phyloP scores from a whole-genome alignment of 2,888 invertebrate species.

The Bellardia bayeri region DNA sequence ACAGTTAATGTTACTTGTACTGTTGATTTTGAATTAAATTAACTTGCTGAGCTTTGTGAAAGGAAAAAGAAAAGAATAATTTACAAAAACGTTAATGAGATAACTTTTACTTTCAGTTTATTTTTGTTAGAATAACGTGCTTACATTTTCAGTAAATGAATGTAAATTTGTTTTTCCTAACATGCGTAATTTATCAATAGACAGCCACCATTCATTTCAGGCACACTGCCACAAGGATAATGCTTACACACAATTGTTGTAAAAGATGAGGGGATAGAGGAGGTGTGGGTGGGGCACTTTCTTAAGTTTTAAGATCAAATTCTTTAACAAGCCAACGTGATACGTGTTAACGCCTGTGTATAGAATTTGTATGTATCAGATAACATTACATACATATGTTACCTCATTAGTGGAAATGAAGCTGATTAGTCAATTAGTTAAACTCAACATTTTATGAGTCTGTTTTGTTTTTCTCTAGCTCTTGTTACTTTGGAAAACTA shows the following conservation, averaged over 20 bases:
- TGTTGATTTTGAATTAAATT: constrained; percentile 53
- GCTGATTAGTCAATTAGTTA: constrained; percentile 72
- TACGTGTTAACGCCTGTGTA: constrained; percentile 55
- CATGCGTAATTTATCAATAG: constrained; percentile 61
- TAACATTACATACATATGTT: constrained; percentile 62
- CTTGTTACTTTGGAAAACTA: constrained; percentile 16
- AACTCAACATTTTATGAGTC: constrained; percentile 42
- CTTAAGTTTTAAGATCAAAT: constrained; percentile 55
- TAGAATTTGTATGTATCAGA: constrained; percentile 15
- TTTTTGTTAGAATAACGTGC: constrained; percentile 31
- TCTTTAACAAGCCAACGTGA: constrained; percentile 62
- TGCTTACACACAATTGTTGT: constrained; percentile 2
- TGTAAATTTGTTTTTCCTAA: constrained; percentile 43
- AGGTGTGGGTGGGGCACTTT: not conserved
- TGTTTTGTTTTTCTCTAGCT: not conserved
- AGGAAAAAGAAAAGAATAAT: constrained; percentile 11
- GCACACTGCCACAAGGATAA: constrained; percentile 27
- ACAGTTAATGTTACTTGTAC: not conserved
- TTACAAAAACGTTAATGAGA: constrained; percentile 54
- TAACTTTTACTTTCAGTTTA: constrained; percentile 47
- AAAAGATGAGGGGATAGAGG: not conserved
- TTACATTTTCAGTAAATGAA: constrained; percentile 32
- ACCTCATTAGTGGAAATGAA: constrained; percentile 70
- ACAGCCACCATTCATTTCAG: not conserved
- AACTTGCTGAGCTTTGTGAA: constrained; percentile 22